Evolutionary conservation across 2,797 vertebrate species (phyloP), one percentile per base, ranked within the genome.

Genomic region (Acrocephalus scirpaceus): DNA sequence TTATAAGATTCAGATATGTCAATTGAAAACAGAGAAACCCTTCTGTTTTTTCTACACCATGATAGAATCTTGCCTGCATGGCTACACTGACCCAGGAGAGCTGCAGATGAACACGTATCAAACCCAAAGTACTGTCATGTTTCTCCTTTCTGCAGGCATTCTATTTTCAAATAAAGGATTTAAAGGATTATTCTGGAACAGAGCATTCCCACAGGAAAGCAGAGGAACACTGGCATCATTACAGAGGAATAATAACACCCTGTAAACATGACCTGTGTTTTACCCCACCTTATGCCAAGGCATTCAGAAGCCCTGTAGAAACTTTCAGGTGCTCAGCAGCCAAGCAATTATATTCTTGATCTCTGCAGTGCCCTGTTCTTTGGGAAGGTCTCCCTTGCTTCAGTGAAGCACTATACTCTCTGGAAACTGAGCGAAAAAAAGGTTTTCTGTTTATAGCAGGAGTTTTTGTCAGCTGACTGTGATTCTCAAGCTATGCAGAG

Each of bases 131-230:
- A 62, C 47, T 75, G 70, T 58, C 38, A 67, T 11, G n/a, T n/a
- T 50, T 70, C 66, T 95, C 51, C 82, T 79, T 88, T 71, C 77
- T 88, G 66, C 62, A 72, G 66, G 42, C 11, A 65, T 88, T 86
- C 50, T 88, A 18, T 56, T 93, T 88, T 60, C 92, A 47, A 92
- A 94, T 38, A 78, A 94, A 92, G 76, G 50, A 88, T 86, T 86
- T 86, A 85, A 89, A 85, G 56, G 81, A 93, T 76, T 94, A 66
- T 92, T 95, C 40, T 78, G 74, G 93, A 95, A 81, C 56, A 93
- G 82, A 92, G 61, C 54, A 84, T 93, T 90, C 90, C 76, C 86
- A 80, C 64, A 95, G 88, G 88, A 95, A 73, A 87, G 78, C n/a
- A 93, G 74, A 95, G 48, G 42, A 32, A 75, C 62, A 62, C 44